Evolutionary conservation across 2,888 invertebrate genomes (phyloP), one percentile per base, ranked within the genome.

Genomic region (Seladonia tumulorum): DNA sequence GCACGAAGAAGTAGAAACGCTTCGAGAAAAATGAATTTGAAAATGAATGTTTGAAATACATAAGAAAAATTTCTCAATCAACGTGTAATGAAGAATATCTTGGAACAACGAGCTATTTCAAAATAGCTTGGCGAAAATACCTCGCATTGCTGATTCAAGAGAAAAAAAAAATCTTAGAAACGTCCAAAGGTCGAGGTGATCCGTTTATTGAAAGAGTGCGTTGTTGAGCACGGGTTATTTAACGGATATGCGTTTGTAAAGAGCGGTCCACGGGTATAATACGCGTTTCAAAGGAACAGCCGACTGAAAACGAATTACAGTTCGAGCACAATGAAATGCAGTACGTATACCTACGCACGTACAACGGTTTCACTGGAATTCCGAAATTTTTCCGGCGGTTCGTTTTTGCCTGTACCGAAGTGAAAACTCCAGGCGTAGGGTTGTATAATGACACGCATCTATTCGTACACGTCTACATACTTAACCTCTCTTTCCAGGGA

Each of bases 401-500:
- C 14, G 7, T 63, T 63, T 63, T 63, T 57, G 4, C 12, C 57
- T n/a, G n/a, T 5, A 12, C 53, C 35, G 47, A 81, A 68, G 70
- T 81, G 83, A 75, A 83, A 78, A 81, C 68, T 75, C 18, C 35
- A 47, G 42, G 42, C 25, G 35, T n/a, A 53, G 47, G 75, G 72
- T 70, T 76, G 71, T 72, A 60, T 86, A 86, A 87, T 78, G 71
- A 45, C 53, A 14, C 75, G 49, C 71, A 82, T 74, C 77, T 63
- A 77, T 25, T 45, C 45, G 53, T 53, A 70, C 72, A 63, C 63
- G 79, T 86, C 86, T 73, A 76, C 82, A 83, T 79, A 78, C 74
- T 87, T 86, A 86, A 87, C 80, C 74, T 87, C 77, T 68, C 68
- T 63, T 66, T 14, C 49, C 73, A 7, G 66, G 79, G 87, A 80